Percentiles rank a stretch among this genome's conserved stretches.
These are phyloP conservation scores for Latrodectus hesperus DNA, from an alignment of 2,888 invertebrate genomes.

Conservation along the genomic window DNA sequence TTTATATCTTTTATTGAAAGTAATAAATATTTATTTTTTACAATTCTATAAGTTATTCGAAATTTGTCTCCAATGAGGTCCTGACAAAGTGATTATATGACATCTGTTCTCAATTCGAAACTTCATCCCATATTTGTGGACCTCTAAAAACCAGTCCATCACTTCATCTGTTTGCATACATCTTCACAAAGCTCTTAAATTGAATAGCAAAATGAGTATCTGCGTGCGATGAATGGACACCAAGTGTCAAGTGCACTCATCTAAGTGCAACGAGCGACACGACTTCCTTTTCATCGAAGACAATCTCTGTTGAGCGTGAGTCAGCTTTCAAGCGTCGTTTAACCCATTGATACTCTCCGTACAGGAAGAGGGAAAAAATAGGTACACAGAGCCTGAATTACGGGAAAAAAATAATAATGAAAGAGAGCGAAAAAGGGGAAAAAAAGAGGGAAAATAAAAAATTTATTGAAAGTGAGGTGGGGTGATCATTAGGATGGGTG, in stretches of 20 bases:
- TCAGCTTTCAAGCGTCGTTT: conserved; percentile 65
- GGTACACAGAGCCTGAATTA: background rate
- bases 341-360: conserved; percentile 49
- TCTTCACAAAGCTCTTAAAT: background rate
- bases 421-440: conserved; percentile 1
- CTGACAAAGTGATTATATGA: too few relatives aligned
- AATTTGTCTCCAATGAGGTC: too few relatives aligned
- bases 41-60: too few relatives aligned
- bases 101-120: too few relatives aligned
- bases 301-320: background rate
- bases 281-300: too few relatives aligned
- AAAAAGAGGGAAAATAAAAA: conserved; percentile 8
- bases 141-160: too few relatives aligned
- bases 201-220: background rate
- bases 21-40: too few relatives aligned
- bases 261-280: too few relatives aligned
- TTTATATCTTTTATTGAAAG: too few relatives aligned
- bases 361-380: background rate
- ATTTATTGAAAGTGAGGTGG: conserved; percentile 36
- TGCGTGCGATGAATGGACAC: background rate
- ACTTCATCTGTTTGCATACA: background rate
- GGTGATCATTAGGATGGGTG: conserved; percentile 39
- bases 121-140: too few relatives aligned
- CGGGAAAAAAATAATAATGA: conserved; percentile 1
- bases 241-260: background rate